Conservation (phyloP, 2,113 vertebrate genomes). For the Lasiurus borealis region DNA sequence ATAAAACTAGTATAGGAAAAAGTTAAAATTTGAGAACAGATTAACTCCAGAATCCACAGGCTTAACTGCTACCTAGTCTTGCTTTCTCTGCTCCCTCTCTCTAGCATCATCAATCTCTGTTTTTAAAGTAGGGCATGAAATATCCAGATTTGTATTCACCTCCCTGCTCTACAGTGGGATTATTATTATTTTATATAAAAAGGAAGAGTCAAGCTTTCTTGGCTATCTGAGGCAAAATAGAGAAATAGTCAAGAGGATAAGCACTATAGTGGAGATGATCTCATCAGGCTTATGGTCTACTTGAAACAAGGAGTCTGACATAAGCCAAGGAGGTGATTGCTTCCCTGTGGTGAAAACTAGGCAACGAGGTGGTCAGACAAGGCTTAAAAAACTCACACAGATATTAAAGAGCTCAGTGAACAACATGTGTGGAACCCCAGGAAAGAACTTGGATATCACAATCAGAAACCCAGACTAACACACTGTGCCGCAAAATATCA, state of each 20-base stretch:
- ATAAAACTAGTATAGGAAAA: conserved; percentile 33
- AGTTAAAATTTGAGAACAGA: conserved; percentile 27
- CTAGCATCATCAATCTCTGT: background rate
- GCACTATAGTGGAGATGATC: background rate
- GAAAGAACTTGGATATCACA: background rate
- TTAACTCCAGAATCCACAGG: background rate
- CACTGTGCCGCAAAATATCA: background rate
- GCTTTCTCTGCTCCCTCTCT: background rate
- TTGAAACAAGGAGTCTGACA: background rate
- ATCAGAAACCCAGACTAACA: background rate
- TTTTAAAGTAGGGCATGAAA: background rate
- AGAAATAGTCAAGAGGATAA: background rate
- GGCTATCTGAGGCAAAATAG: background rate
- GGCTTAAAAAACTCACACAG: background rate
- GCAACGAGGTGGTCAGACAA: background rate
- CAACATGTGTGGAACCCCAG: background rate
- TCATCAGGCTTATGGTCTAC: background rate
- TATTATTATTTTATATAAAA: background rate
- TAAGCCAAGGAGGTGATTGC: background rate
- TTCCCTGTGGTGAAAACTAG: background rate
- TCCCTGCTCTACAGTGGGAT: background rate
- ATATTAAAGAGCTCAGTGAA: conserved; percentile 7
- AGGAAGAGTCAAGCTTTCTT: background rate
- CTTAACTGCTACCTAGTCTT: background rate
- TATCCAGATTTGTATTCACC: background rate